phyloP scores from a whole-genome alignment of 2,888 invertebrate genomes.

The Drosophila stalkeri region DNA sequence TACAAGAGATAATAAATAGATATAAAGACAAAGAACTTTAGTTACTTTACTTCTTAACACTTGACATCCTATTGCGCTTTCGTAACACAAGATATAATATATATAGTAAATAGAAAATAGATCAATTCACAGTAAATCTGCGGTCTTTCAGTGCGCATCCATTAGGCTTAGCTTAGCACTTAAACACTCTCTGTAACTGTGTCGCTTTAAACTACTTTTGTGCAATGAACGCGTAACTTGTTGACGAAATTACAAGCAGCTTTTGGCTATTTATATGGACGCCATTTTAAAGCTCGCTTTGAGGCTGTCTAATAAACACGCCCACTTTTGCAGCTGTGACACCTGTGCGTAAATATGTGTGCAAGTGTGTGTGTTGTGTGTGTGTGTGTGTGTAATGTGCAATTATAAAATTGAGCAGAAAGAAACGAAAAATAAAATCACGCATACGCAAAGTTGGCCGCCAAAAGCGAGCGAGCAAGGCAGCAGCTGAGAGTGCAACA shows the following conservation, averaged over 20 bases:
- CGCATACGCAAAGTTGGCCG: constrained; percentile 74
- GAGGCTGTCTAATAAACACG: constrained; percentile 69
- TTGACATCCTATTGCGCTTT: too few relatives aligned
- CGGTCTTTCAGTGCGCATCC: not conserved
- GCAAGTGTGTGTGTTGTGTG: constrained; percentile 26
- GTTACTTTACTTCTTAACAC: too few relatives aligned
- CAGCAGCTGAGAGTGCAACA: not conserved
- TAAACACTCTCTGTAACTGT: not conserved
- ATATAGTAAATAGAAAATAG: too few relatives aligned
- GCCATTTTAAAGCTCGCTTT: constrained; percentile 65
- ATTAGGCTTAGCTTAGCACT: not conserved
- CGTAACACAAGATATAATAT: too few relatives aligned
- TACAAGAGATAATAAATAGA: too few relatives aligned
- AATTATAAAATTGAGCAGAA: constrained; percentile 62
- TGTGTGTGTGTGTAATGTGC: constrained; percentile 62
- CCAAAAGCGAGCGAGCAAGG: constrained; percentile 50
- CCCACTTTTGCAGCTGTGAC: constrained; percentile 59
- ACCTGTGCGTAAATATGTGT: constrained; percentile 41
- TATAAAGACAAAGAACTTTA: too few relatives aligned
- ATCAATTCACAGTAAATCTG: too few relatives aligned
- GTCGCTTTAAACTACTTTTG: constrained; percentile 10
- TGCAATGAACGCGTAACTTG: constrained; percentile 30
- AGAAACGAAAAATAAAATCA: constrained; percentile 47
- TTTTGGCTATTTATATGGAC: constrained; percentile 55
- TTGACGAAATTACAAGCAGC: constrained; percentile 27